Base-by-base conservation (phyloP, 2,888 invertebrate species). In the Synanthedon myopaeformis region DNA sequence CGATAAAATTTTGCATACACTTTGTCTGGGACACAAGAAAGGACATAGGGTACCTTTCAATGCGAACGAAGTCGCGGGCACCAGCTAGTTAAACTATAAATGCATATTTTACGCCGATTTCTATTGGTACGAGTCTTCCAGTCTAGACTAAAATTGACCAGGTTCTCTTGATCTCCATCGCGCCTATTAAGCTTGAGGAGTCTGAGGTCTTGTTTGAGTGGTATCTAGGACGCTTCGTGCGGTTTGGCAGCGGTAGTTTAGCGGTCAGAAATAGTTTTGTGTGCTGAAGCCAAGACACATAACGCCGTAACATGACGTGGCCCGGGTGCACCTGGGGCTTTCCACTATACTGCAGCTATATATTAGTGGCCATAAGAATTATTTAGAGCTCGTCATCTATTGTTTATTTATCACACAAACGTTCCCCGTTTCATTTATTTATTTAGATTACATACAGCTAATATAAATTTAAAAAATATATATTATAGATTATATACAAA, bases 201-300 rank as follows among this genome's bases (percentile, higher is more conserved):
- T 35, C 8, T 59, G 58, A 49, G 12, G 42, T 45, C 13, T 45
- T 59, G 45, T 59, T 64, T 55, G 13, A 6, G 53, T 54, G 58
- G 6, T 54, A 51, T 69, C 69, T 70, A 58, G 54, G 60, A 59
- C 61, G 62, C 57, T 23, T 62, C 62, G 54, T 57, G 54, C 53
- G 61, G 72, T 69, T 74, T 76, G 80, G 79, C 74, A 79, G 74
- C 70, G 73, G 64, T 70, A 72, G 76, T 74, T 69, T 69, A 69
- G 69, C 66, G 79, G 57, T 64, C 78, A 74, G 73, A 84, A 84
- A 84, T 84, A 84, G 83, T 79, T 65, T 59, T 57, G 56, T 58
- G 57, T 62, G 57, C 61, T 58, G 61, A 56, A 60, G 81, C 80
- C 80, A 79, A 80, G 74, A 72, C 73, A 72, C 77, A 79, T 71